A percentile compares a stretch with the other conserved stretches of the same genome.
Evolutionary conservation across 1,140 invertebrate genomes (phyloP).

Genomic region (Lutraria rhynchaena): DNA sequence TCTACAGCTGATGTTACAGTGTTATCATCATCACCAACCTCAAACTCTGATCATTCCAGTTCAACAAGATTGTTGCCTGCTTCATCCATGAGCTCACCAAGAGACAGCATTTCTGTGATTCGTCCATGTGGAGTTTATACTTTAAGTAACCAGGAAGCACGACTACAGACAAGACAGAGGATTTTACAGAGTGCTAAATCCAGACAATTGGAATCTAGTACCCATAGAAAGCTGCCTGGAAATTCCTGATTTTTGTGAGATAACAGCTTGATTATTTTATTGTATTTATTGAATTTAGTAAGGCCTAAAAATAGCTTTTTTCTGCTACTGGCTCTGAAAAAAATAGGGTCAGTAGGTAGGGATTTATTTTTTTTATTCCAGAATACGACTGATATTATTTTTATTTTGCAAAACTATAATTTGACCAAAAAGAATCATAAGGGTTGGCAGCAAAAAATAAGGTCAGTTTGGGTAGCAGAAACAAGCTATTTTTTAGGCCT

Average conservation of each 20-base stretch:
- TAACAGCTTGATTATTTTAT: no score
- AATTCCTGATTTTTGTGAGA: neutral
- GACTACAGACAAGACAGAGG: slow-evolving; percentile 34
- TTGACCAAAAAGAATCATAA: no score
- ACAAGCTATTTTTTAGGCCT: no score
- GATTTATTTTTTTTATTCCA: no score
- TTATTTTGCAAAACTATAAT: no score
- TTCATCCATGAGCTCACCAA: neutral
- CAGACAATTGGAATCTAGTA: slow-evolving; percentile 23
- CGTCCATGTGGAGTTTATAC: neutral
- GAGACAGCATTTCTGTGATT: neutral
- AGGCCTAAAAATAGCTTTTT: no score
- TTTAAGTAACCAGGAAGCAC: slow-evolving; percentile 23
- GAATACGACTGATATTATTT: no score
- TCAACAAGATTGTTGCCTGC: neutral
- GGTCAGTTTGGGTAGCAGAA: no score
- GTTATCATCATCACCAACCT: neutral
- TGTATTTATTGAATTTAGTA: no score
- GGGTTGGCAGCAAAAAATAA: no score
- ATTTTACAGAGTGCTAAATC: slow-evolving; percentile 45
- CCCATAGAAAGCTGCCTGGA: slow-evolving; percentile 17
- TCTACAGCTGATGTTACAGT: neutral
- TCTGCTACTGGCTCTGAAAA: no score
- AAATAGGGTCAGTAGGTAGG: no score
- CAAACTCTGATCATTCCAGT: neutral